Conservation (phyloP, 2,113 vertebrate genomes). For the Myanophis thanlyinensis region DNA sequence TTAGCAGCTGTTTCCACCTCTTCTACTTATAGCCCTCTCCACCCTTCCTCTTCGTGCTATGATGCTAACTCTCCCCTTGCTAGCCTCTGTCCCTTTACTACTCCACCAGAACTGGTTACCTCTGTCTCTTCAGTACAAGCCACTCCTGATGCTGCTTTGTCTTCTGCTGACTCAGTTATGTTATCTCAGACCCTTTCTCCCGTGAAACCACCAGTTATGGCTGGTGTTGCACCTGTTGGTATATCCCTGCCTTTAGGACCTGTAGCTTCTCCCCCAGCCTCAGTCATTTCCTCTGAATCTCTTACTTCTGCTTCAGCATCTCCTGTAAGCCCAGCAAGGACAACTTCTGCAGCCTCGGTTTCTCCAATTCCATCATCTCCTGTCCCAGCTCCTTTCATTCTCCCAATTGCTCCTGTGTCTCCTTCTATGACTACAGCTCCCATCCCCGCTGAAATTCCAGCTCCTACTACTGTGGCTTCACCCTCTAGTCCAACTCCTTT, state of each 20-base stretch:
- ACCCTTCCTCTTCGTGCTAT: conserved; percentile 69
- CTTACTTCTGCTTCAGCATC: conserved; percentile 58
- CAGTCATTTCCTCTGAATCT: conserved; percentile 47
- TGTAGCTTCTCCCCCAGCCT: conserved; percentile 46
- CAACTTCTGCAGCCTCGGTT: neutral
- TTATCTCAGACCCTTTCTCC: conserved; percentile 5
- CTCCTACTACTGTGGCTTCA: neutral
- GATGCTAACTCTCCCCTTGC: conserved; percentile 68
- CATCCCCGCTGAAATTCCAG: conserved; percentile 44
- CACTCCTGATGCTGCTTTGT: conserved; percentile 56
- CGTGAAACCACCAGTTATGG: neutral
- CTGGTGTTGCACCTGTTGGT: rapidly evolving
- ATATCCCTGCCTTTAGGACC: neutral
- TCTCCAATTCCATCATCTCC: rapidly evolving
- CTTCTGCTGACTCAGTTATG: conserved; percentile 50
- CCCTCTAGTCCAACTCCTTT: neutral
- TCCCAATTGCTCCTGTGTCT: conserved; percentile 24
- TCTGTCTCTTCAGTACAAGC: conserved; percentile 61
- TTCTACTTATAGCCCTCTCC: conserved; percentile 62
- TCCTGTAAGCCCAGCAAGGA: conserved; percentile 17
- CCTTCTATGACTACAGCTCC: conserved; percentile 53
- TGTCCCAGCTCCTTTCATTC: conserved; percentile 15
- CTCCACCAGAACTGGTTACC: conserved; percentile 67
- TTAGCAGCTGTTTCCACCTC: conserved; percentile 72
- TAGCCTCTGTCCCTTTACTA: conserved; percentile 16